Evolutionary conservation across 2,113 vertebrate genomes (phyloP), one percentile per base, ranked within the genome.

Genomic region (Phylloscopus whistleri): DNA sequence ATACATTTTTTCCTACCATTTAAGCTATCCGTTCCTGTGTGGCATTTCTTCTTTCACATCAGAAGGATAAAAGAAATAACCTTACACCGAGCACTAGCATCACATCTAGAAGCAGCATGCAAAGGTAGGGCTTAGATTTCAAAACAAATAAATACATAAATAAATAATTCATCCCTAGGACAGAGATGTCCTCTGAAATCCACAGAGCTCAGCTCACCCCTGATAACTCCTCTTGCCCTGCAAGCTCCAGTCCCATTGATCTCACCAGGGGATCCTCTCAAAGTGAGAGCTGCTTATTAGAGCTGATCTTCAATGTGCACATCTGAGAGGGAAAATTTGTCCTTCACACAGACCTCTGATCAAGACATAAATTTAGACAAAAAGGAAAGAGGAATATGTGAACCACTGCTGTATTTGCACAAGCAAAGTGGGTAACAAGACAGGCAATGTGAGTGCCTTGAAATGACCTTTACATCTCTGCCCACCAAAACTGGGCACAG

Each of bases 251-350:
- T 84, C 55, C 69, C 72, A 81, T 44, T 94, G 93, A 94, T 96
- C 89, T 93, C 89, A 74, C 79, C 56, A 44, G 83, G 72, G n/a
- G 55, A 94, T 55, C 92, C 43, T 74, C 64, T 90, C 80, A 90
- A 88, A 95, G 52, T 5, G 64, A 94, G 80, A 93, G 80, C 39
- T 84, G 56, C 77, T 89, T 81, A 81, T 94, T 86, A 92, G 48
- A 94, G 76, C 19, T 66, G 41, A 81, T 60, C 68, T 78, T 59
- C 31, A 0, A 21, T 48, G 43, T 67, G 70, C 49, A 91, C 35
- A 84, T 90, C 37, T 92, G 67, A 91, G 48, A 56, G 35, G 46
- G 31, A 85, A 87, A 84, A 56, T 87, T 72, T 91, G 48, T 90
- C 80, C 84, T 91, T 95, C 66, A 56, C n/a, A 81, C 46, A 59